Conservation (phyloP, 2,888 invertebrate genomes). For the Drosophila mayaguana region DNA sequence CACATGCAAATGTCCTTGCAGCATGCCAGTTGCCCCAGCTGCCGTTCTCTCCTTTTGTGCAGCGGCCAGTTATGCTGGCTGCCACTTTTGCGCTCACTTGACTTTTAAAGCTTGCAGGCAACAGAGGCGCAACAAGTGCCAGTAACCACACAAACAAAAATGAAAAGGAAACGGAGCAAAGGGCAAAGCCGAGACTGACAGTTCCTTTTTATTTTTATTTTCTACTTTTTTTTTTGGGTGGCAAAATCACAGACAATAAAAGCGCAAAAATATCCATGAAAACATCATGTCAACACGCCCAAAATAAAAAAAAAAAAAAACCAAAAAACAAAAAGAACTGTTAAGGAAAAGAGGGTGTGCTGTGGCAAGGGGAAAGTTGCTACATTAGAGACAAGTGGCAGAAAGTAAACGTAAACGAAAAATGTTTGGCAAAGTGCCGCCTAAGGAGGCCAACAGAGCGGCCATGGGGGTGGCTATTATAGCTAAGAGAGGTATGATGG, state of each 20-base stretch:
- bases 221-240: conserved; percentile 22
- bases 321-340: conserved; percentile 55
- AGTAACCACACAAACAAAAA: conserved; percentile 30
- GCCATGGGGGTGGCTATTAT: conserved; percentile 28
- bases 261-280: conserved; percentile 74
- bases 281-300: conserved; percentile 76
- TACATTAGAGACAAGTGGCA: conserved; percentile 67
- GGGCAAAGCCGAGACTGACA: conserved; percentile 23
- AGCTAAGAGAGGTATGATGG: not conserved
- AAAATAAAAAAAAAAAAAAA: conserved; percentile 32
- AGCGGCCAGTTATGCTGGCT: conserved; percentile 43
- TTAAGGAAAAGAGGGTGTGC: conserved; percentile 16
- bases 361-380: conserved; percentile 25
- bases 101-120: conserved; percentile 62
- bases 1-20: conserved; percentile 63
- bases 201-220: conserved; percentile 1
- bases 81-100: conserved; percentile 68
- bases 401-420: conserved; percentile 60
- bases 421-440: conserved; percentile 75
- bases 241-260: conserved; percentile 75
- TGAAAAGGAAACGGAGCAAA: conserved; percentile 11
- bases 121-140: conserved; percentile 63
- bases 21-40: conserved; percentile 24
- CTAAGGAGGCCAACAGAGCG: conserved; percentile 49
- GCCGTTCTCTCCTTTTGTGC: conserved; percentile 40